Percentiles rank a stretch among this genome's conserved stretches.
phyloP scores from a whole-genome alignment of 1,140 invertebrate species.

The Lepidurus couesii region DNA sequence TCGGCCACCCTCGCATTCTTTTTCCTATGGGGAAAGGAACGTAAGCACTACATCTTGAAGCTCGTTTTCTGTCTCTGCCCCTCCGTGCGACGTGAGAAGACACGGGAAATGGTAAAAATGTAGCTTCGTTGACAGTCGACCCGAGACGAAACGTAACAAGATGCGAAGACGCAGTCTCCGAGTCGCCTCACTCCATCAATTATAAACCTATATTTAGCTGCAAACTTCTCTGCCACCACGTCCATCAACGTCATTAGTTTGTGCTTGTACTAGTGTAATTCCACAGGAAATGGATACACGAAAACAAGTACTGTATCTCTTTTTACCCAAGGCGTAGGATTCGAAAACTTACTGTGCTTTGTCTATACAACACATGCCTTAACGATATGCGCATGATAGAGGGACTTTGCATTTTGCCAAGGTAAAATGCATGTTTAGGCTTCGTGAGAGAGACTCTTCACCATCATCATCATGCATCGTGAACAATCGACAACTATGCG shows the following conservation, averaged over 20 bases:
- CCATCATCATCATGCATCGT: constrained; percentile 15
- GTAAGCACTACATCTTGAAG: constrained; percentile 4
- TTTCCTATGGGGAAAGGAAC: not conserved
- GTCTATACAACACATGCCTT: not conserved
- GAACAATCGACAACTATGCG: not conserved
- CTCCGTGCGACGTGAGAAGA: not conserved
- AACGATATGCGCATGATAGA: not conserved
- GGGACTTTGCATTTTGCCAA: not conserved
- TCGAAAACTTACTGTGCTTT: not conserved
- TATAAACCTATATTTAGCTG: constrained; percentile 15
- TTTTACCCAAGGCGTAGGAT: not conserved
- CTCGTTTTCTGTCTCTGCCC: constrained; percentile 6
- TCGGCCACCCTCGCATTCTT: not conserved
- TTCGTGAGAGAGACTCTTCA: not conserved
- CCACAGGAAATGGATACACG: not conserved
- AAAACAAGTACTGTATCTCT: not conserved
- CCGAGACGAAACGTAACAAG: constrained; percentile 17
- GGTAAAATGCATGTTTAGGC: not conserved
- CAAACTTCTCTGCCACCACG: not conserved
- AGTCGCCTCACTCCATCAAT: constrained; percentile 13
- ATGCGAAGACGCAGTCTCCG: not conserved
- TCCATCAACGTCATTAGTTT: not conserved
- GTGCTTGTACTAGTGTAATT: not conserved
- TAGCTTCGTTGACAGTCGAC: constrained; percentile 10
- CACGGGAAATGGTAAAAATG: constrained; percentile 13